Base-by-base conservation (phyloP, 2,888 invertebrate genomes). In the Metalampra italica region DNA sequence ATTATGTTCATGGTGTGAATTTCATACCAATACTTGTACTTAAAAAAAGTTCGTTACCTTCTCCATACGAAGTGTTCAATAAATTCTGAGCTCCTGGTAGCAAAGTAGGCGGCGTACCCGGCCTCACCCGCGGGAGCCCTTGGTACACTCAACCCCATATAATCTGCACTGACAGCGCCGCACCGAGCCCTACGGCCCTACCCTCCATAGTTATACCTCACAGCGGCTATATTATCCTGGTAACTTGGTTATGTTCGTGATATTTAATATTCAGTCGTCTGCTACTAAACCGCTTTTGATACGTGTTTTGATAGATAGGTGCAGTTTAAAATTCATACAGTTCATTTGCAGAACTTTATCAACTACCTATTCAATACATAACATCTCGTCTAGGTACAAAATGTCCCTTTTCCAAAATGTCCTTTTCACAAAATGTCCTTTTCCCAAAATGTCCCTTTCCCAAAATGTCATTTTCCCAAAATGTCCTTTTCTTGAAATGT, bases 81-180 rank as follows among this genome's bases (percentile, higher is more conserved):
- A 29, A 22, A 38, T 59, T 64, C 57, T 62, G 53, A 40, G 49
- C 54, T 59, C 68, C 60, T 64, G 56, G 71, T 59, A 60, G 51
- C 53, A 50, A 56, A 53, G 58, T 59, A 56, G 55, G 48, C 47
- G 50, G 59, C 55, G 57, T 59, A 55, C 64, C 61, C 60, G 65
- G 62, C 62, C 59, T 64, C 66, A 63, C 76, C 75, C 78, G 59
- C 62, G 75, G 75, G 77, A 75, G 75, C 71, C 73, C 73, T 75
- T 72, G 78, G 71, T 66, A 66, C 69, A 60, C 66, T 65, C 72
- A 64, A 66, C 68, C 68, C 71, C 64, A 61, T 66, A 75, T 73
- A 73, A 72, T 71, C 67, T 65, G 61, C 63, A 66, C 63, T 66
- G 68, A 68, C 71, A 66, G 64, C 64, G 62, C 59, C 66, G 64